phyloP scores from a whole-genome alignment of 2,797 vertebrate genomes.

The Periparus ater region DNA sequence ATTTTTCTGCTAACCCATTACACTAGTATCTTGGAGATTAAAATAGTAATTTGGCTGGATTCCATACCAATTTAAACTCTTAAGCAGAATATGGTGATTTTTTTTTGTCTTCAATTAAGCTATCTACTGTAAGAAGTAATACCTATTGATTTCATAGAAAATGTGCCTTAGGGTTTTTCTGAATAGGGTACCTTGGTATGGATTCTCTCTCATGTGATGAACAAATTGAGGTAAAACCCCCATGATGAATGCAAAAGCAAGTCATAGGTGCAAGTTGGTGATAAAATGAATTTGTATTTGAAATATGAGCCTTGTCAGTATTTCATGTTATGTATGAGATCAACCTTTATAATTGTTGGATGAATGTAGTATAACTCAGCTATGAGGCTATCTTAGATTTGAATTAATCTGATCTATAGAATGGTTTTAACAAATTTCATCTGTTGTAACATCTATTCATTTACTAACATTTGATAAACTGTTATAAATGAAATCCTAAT shows the following conservation, averaged over 20 bases:
- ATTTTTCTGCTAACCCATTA: neutral
- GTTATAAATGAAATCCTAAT: neutral
- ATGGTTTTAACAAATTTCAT: neutral
- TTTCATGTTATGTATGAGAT: neutral
- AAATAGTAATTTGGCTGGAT: neutral
- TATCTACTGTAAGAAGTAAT: neutral
- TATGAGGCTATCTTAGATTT: neutral
- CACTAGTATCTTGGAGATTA: neutral
- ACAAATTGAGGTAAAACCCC: neutral
- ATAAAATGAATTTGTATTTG: constrained; percentile 41
- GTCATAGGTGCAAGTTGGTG: constrained; percentile 8
- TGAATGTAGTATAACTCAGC: neutral
- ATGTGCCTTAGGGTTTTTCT: neutral
- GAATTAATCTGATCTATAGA: neutral
- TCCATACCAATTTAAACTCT: neutral
- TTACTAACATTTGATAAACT: constrained; percentile 14
- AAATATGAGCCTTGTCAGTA: neutral
- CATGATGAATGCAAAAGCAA: neutral
- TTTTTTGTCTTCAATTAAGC: neutral
- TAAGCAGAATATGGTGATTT: neutral
- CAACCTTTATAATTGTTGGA: neutral
- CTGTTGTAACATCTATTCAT: neutral
- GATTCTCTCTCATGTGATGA: neutral
- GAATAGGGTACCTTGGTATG: neutral
- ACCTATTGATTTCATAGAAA: neutral